Evolutionary conservation across 2,888 invertebrate species (phyloP).

Genomic region (Limnephilus auricula): DNA sequence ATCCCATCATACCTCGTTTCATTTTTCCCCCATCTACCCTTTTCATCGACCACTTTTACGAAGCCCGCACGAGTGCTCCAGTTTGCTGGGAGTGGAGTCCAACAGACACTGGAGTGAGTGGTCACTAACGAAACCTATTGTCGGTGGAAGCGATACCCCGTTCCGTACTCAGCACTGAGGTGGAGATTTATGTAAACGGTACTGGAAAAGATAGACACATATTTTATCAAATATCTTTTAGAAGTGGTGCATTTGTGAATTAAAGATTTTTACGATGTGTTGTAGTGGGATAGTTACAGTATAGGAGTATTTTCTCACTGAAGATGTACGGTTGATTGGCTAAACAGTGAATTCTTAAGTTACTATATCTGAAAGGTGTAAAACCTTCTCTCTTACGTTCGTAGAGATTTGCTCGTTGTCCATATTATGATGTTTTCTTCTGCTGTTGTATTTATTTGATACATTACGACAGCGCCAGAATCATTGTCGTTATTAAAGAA

Average conservation of each 20-base stretch:
- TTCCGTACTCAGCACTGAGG: not conserved
- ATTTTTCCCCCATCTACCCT: not conserved
- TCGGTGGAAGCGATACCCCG: slow-evolving; percentile 15
- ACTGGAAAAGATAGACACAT: not conserved
- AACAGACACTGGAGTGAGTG: slow-evolving; percentile 28
- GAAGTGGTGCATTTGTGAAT: not conserved
- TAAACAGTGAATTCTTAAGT: not conserved
- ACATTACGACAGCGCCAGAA: too few species aligned
- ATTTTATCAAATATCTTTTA: not conserved
- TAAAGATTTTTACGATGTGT: not conserved
- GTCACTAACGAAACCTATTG: slow-evolving; percentile 43
- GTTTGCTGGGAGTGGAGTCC: slow-evolving; percentile 22
- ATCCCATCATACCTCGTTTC: not conserved
- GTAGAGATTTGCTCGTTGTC: too few species aligned
- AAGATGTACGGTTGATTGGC: too few species aligned
- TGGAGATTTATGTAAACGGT: not conserved
- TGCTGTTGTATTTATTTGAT: too few species aligned
- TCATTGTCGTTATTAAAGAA: too few species aligned
- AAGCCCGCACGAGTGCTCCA: not conserved
- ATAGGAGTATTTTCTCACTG: not conserved
- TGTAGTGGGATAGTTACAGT: not conserved
- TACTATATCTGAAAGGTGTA: too few species aligned
- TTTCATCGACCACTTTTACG: not conserved
- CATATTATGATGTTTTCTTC: too few species aligned
- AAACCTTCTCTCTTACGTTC: too few species aligned